Evolutionary conservation across 2,888 invertebrate genomes (phyloP).

Genomic region (Macrosoma leucophasiata): DNA sequence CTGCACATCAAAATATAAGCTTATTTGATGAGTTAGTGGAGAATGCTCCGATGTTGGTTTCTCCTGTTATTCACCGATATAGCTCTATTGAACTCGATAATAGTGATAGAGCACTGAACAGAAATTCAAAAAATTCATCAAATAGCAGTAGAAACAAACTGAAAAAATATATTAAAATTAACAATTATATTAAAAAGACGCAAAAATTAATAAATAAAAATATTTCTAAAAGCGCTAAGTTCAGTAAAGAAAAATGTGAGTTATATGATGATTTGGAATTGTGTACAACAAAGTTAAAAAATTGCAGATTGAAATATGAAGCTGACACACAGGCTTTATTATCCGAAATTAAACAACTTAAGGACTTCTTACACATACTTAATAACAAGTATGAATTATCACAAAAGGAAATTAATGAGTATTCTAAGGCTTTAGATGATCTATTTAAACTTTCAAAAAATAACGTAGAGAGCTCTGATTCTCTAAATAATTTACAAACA

Average conservation of each 20-base stretch:
- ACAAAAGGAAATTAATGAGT: not conserved
- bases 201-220: not conserved
- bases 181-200: not conserved
- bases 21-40: too few relatives aligned
- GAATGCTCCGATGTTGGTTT: too few relatives aligned
- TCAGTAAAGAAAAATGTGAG: not conserved
- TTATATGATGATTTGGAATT: not conserved
- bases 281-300: too few relatives aligned
- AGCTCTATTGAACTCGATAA: too few relatives aligned
- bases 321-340: not conserved
- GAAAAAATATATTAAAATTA: not conserved
- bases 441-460: not conserved
- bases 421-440: not conserved
- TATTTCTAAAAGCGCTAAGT: not conserved
- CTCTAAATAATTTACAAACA: not conserved
- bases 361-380: not conserved
- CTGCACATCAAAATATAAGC: too few relatives aligned
- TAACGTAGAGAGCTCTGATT: not conserved
- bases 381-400: not conserved
- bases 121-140: too few relatives aligned
- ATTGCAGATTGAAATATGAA: not conserved
- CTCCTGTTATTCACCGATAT: too few relatives aligned
- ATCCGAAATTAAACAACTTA: not conserved
- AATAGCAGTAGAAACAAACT: not conserved
- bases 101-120: too few relatives aligned